Base-by-base conservation (phyloP, 2,113 vertebrate species). In the Raphicerus campestris region DNA sequence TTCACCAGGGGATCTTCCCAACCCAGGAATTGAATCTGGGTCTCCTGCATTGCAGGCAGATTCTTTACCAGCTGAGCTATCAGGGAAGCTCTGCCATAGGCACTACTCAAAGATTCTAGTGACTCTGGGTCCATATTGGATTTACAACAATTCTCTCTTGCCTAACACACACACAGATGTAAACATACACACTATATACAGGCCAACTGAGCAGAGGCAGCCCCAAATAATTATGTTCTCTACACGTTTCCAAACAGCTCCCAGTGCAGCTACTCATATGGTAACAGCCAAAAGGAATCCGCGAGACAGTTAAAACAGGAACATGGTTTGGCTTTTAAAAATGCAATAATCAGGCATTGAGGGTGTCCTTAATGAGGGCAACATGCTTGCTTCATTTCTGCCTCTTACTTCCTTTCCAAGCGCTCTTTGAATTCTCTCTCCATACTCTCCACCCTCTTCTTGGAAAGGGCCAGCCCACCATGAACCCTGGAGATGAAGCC, bases 201-300 rank as follows among this genome's bases (percentile, higher is more conserved):
- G 1, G 6, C 70, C 53, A 4, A 35, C 96, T 98, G 77, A 26
- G 94, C 66, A 89, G 6, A 10, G 35, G 7, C 8, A 51, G 94
- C 93, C 96, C 96, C 94, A 93, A 20, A 8, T 92, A 97, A 88
- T 82, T 87, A 94, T 97, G 78, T 92, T 91, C 51, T 83, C 95
- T 91, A 81, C 60, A 96, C 66, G 32, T 5, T 89, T 97, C 86
- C 92, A 97, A 97, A 89, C 10, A 75, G 97, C 97, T 92, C 91
- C 93, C 24, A 0, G 92, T 89, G 28, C 9, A 0, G 0, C 0
- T 0, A 96, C 75, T 98, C 95, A 94, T 66, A 94, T 2, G 84
- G 17, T 35, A 83, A 86, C 42, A 51, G 60, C 83, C 51, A 81
- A 89, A 84, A 97, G 47, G 53, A 88, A 86, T 86, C 56, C 66